A percentile compares a stretch with the other conserved stretches of the same genome.
Evolutionary conservation across 1,140 invertebrate genomes (phyloP).

Genomic region (Phthorimaea operculella): DNA sequence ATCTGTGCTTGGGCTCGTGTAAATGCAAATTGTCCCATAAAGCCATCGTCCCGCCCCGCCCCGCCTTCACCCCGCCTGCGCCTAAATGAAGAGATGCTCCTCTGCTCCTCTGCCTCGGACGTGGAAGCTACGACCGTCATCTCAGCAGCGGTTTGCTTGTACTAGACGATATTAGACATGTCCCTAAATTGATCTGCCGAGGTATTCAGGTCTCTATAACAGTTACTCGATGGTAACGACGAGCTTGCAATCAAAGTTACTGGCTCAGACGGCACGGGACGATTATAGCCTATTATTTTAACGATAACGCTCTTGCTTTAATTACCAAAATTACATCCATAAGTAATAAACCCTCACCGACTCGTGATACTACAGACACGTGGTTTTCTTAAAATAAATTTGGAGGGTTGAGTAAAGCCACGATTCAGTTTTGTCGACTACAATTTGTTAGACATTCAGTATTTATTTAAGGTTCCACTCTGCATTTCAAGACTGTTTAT

Average conservation of each 20-base stretch:
- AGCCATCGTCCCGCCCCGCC: constrained; percentile 37
- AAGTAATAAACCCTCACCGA: not conserved
- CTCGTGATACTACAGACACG: no score
- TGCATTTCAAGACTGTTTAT: no score
- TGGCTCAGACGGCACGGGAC: constrained; percentile 11
- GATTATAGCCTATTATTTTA: constrained; percentile 26
- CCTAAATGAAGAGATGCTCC: constrained; percentile 58
- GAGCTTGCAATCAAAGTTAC: constrained; percentile 18
- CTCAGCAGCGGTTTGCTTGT: constrained; percentile 46
- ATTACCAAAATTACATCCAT: constrained; percentile 16
- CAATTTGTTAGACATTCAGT: not conserved
- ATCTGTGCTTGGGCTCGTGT: constrained; percentile 64
- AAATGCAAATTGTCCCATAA: constrained; percentile 67
- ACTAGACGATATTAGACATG: constrained; percentile 46
- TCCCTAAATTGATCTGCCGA: constrained; percentile 35
- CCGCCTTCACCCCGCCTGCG: constrained; percentile 22
- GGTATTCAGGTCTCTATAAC: not conserved
- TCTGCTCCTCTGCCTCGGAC: constrained; percentile 37
- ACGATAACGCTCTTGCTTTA: constrained; percentile 24
- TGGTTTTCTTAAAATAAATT: no score
- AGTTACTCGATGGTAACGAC: constrained; percentile 14
- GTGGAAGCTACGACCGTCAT: constrained; percentile 46
- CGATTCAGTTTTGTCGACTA: not conserved
- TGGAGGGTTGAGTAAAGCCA: not conserved
- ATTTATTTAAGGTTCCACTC: not conserved